phyloP scores from a whole-genome alignment of 92 coral and sea anemone species.

The Palythoa caribaeorum region DNA sequence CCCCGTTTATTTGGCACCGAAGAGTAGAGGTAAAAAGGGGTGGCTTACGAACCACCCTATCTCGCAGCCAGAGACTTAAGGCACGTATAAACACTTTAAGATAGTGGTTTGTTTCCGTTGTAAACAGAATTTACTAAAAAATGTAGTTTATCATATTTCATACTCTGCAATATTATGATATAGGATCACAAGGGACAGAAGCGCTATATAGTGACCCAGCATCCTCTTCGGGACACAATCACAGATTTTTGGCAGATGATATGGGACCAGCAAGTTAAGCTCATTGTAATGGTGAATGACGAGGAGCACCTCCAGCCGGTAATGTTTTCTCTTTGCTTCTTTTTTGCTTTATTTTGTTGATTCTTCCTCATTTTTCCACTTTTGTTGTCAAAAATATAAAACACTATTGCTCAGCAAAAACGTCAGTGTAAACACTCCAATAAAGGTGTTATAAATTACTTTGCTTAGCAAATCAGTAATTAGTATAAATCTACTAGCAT shows the following conservation, averaged over 20 bases:
- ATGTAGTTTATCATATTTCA: background rate
- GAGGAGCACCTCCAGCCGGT: constrained; percentile 84
- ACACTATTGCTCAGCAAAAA: no score
- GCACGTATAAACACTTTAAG: no score
- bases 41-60: no score
- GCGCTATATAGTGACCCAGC: constrained; percentile 96
- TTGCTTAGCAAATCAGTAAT: no score
- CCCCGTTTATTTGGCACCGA: no score
- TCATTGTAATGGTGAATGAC: constrained; percentile 93
- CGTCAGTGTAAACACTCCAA: no score
- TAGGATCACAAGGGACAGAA: constrained; percentile 94
- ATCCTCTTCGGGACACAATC: constrained; percentile 87
- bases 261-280: constrained; percentile 81
- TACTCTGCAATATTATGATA: background rate
- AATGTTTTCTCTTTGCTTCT: background rate
- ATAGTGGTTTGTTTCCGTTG: no score
- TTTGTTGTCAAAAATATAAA: no score
- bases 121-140: background rate
- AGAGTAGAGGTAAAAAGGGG: no score
- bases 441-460: no score
- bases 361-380: background rate
- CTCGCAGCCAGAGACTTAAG: no score
- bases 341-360: background rate
- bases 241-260: constrained; percentile 97
- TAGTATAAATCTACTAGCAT: no score